Base-by-base conservation (phyloP, 2,888 invertebrate species). In the Lumbricus terrestris region DNA sequence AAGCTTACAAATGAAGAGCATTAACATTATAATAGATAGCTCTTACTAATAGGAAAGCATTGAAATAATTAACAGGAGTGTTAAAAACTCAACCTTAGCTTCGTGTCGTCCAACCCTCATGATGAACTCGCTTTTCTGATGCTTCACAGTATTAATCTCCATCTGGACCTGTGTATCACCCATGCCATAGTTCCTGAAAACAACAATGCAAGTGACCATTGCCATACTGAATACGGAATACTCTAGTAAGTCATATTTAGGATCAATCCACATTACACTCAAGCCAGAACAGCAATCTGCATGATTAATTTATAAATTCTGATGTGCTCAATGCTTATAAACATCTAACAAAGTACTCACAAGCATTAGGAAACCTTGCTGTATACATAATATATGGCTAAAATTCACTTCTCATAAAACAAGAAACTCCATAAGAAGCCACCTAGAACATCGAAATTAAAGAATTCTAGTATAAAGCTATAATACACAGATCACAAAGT, bases 71-170 rank as follows among this genome's bases (percentile, higher is more conserved):
- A 83, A 90, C 42, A 83, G 38, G 40, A 90, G 16, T 34, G 69
- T n/a, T 29, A 8, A 69, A 40, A 34, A 40, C n/a, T 1, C 47
- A 92, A 95, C 95, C 16, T 93, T 97, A 2, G 97, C 98, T 23
- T 96, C 96, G 94, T 98, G 98, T 94, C 98, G 97, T 89, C 98
- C 98, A 83, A 98, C 98, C 23, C 96, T 97, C 97, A 99, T 98
- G 54, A 97, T 97, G 94, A 98, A 97, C 95, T 98, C 97, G 94
- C 98, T 98, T 94, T 97, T 97, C 95, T 98, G 98, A 83, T 92
- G 92, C 38, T 91, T 91, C 89, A 97, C 95, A 47, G 97, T 97
- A 94, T 97, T 97, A 92, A 97, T 97, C 94, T 97, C 97, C 93
- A 97, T 97, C 93, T 97, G 96, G 91, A 98, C 97, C 94, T 97